These are phyloP conservation scores for Drosophila ochracea DNA, from an alignment of 2,888 invertebrate species.

Conservation along the genomic window DNA sequence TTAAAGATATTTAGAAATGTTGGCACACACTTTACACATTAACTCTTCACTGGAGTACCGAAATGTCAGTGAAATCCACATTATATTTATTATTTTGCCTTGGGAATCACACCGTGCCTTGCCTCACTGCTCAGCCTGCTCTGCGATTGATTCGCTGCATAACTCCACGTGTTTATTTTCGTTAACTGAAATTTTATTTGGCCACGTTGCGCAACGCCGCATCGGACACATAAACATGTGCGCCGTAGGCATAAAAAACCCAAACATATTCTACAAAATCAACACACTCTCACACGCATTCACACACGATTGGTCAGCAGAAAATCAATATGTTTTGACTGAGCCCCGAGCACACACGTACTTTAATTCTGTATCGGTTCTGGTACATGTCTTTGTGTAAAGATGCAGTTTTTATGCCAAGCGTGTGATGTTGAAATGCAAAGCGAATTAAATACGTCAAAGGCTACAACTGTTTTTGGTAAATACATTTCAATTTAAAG, in stretches of 20 bases:
- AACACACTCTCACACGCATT: slow-evolving; percentile 13
- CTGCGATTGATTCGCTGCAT: slow-evolving; percentile 26
- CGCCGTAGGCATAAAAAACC: slow-evolving; percentile 51
- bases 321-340: slow-evolving; percentile 71
- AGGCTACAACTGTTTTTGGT: background rate
- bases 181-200: slow-evolving; percentile 75
- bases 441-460: slow-evolving; percentile 12
- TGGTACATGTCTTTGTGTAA: background rate
- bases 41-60: slow-evolving; percentile 13
- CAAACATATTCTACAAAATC: slow-evolving; percentile 49
- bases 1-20: background rate
- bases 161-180: slow-evolving; percentile 60
- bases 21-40: background rate
- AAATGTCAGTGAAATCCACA: slow-evolving; percentile 25
- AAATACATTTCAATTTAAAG: background rate
- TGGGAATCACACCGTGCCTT: slow-evolving; percentile 5
- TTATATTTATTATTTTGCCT: slow-evolving; percentile 48
- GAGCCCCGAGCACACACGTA: slow-evolving; percentile 4
- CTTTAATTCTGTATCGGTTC: slow-evolving; percentile 1
- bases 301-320: slow-evolving; percentile 28
- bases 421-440: background rate
- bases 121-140: background rate
- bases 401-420: slow-evolving; percentile 11
- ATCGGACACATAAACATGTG: slow-evolving; percentile 59
- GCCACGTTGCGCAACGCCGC: slow-evolving; percentile 59